Base-by-base conservation (phyloP, 2,888 invertebrate species). In the Gastrophysa polygoni region DNA sequence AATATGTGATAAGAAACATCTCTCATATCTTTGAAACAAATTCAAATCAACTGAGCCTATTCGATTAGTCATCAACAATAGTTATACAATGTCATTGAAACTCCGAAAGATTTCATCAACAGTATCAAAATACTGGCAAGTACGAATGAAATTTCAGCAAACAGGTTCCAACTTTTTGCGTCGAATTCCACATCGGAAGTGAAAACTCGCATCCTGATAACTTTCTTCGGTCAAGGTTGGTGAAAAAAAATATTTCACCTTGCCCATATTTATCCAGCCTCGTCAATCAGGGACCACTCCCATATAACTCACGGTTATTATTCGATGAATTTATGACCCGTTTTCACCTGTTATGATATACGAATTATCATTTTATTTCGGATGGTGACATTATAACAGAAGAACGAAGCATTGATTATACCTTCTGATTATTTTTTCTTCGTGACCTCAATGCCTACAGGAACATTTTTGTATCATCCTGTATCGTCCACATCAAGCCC, bases 221-320 rank as follows among this genome's bases (percentile, higher is more conserved):
- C 54, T 54, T 54, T 28, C 43, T 54, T 17, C 8, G 21, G 54
- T 54, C 54, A 54, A 44, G 54, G 54, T 43, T 54, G 17, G 34
- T 10, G n/a, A 16, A 2, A 43, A 54, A 51, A 38, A 54, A 54
- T 54, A 54, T 54, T 54, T 54, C 54, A 29, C 54, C 54, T 54
- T 54, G 54, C 44, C 43, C 54, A 54, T 44, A 43, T 54, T 24
- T 24, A 54, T 43, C 20, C 24, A 54, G 14, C 16, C n/a, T 51
- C 16, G 38, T 14, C 52, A 24, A 38, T 38, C 14, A 14, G 14
- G 14, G 14, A 38, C 38, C 38, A 6, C 38, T 14, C 38, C 38
- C 38, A 14, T 38, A 10, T 32, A 2, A 32, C 32, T 32, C 32
- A 32, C 32, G 32, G 4, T 3, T 24, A 38, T 10, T 38, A n/a